Evolutionary conservation across 1,140 invertebrate genomes (phyloP).

Genomic region (Hylaeus anthracinus): DNA sequence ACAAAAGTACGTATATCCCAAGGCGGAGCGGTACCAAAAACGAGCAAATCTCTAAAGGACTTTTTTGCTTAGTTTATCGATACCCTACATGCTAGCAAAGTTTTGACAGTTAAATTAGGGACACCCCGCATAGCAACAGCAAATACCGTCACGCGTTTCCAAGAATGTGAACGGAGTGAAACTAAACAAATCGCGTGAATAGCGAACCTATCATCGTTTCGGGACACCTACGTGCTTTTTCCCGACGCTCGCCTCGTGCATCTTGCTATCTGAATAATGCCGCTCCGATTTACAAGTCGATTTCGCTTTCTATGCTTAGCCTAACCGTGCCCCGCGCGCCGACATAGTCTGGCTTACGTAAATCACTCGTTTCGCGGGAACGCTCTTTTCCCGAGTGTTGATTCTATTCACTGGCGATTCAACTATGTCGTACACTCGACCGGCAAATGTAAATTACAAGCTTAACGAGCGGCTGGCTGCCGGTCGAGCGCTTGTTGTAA

Average conservation of each 20-base stretch:
- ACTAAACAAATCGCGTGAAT: no score
- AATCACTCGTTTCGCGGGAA: constrained; percentile 48
- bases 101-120: no score
- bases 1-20: no score
- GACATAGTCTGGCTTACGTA: constrained; percentile 27
- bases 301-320: constrained; percentile 36
- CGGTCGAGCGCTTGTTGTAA: constrained; percentile 3
- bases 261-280: constrained; percentile 54
- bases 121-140: no score
- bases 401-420: constrained; percentile 54
- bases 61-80: no score
- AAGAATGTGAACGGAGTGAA: no score
- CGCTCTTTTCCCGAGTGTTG: constrained; percentile 40
- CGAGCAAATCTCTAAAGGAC: no score
- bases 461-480: constrained; percentile 35
- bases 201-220: not conserved
- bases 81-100: no score
- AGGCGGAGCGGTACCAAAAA: no score
- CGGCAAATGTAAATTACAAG: constrained; percentile 41
- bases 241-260: constrained; percentile 19
- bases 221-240: constrained; percentile 17
- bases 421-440: constrained; percentile 47
- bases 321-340: not conserved
- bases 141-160: no score
- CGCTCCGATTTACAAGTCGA: constrained; percentile 54